phyloP scores from a whole-genome alignment of 2,113 vertebrate genomes.

The western clawed frog (Xenopus tropicalis) region DNA sequence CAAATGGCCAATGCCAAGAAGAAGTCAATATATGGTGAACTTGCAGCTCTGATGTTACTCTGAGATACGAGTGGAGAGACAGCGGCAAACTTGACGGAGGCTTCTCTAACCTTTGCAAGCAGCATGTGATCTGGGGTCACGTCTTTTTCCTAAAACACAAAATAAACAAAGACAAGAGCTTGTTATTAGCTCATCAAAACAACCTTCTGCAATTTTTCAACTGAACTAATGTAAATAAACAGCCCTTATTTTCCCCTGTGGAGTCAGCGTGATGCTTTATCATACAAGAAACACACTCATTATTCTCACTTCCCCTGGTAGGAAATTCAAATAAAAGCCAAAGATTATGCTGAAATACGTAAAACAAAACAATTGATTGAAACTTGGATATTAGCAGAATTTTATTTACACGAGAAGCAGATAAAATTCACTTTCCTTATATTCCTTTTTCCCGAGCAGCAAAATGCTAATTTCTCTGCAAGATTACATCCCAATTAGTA shows the following conservation, averaged over 20 bases:
- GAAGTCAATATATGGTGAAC: conserved; percentile 78
- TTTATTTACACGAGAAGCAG: not conserved
- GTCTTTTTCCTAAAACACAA: conserved; percentile 80
- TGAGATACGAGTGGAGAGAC: conserved; percentile 46
- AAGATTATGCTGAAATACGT: not conserved
- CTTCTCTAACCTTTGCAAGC: conserved; percentile 69
- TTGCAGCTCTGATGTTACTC: conserved; percentile 45
- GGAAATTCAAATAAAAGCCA: not conserved
- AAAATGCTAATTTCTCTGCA: conserved; percentile 14
- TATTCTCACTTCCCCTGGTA: not conserved
- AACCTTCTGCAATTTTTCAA: not conserved
- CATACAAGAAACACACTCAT: conserved; percentile 2
- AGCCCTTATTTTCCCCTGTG: conserved; percentile 4
- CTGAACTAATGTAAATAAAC: conserved; percentile 3
- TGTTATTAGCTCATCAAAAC: not conserved
- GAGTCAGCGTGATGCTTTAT: not conserved
- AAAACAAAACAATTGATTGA: conserved; percentile 7
- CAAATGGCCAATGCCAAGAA: conserved; percentile 92
- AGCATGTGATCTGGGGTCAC: conserved; percentile 83
- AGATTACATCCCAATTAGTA: conserved; percentile 37
- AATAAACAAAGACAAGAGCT: not conserved
- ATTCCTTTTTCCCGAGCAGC: not conserved
- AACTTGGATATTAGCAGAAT: conserved; percentile 4
- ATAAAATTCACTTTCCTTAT: not conserved
- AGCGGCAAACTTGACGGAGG: conserved; percentile 60